A percentile compares a stretch with the other conserved stretches of the same genome.
Evolutionary conservation across 2,888 invertebrate genomes (phyloP).

Genomic region (Nephrocerus scutellatus): DNA sequence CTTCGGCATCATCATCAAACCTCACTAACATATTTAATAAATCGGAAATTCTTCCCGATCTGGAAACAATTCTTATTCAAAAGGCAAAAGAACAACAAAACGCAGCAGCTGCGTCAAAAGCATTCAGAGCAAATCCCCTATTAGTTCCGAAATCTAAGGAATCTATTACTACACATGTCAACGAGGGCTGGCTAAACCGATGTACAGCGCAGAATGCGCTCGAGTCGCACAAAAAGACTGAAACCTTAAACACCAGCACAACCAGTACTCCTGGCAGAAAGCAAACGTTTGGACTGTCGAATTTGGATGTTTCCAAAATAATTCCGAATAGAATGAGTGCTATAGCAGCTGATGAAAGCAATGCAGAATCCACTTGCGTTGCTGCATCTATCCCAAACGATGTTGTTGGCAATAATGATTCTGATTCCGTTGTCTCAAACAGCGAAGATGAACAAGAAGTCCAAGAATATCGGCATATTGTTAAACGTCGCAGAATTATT

Average conservation of each 20-base stretch:
- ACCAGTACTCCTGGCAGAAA: slow-evolving; percentile 17
- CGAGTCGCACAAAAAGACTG: slow-evolving; percentile 6
- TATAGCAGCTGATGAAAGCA: slow-evolving; percentile 29
- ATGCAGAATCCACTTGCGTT: slow-evolving; percentile 3
- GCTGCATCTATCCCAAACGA: background rate
- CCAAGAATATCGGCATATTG: slow-evolving; percentile 52
- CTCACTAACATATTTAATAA: slow-evolving; percentile 9
- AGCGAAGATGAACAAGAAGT: slow-evolving; percentile 57
- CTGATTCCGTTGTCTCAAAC: slow-evolving; percentile 62
- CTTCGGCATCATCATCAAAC: slow-evolving; percentile 10
- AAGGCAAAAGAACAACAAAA: slow-evolving; percentile 37
- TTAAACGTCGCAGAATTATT: slow-evolving; percentile 51
- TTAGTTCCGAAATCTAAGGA: slow-evolving; percentile 23
- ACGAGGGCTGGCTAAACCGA: slow-evolving; percentile 55
- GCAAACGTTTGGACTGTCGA: slow-evolving; percentile 44
- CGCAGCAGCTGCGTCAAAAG: slow-evolving; percentile 8
- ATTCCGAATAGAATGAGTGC: slow-evolving; percentile 5
- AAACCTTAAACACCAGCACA: slow-evolving; percentile 15
- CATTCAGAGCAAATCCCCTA: slow-evolving; percentile 24
- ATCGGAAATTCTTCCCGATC: slow-evolving; percentile 36
- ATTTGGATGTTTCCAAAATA: slow-evolving; percentile 38
- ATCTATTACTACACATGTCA: slow-evolving; percentile 31
- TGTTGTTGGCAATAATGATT: slow-evolving; percentile 48
- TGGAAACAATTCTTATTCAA: slow-evolving; percentile 44
- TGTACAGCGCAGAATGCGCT: slow-evolving; percentile 26